A percentile compares a stretch with the other conserved stretches of the same genome.
Evolutionary conservation across 2,888 invertebrate genomes (phyloP).

Genomic region (Deilephila elpenor): DNA sequence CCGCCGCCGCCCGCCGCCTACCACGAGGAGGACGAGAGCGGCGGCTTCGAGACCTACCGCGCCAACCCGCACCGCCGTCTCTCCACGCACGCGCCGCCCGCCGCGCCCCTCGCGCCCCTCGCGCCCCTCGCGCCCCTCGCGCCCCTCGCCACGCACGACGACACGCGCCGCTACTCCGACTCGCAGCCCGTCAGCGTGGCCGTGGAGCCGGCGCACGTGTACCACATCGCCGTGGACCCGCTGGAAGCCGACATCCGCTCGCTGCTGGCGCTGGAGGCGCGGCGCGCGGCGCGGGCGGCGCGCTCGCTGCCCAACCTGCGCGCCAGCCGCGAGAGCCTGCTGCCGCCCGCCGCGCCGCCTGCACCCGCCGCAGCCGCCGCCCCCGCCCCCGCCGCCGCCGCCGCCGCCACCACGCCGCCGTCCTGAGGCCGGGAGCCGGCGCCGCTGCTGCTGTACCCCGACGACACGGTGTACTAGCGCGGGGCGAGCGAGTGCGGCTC

Average conservation of each 20-base stretch:
- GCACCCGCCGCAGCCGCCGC: slow-evolving; percentile 36
- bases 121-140: slow-evolving; percentile 55
- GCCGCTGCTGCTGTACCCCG: slow-evolving; percentile 67
- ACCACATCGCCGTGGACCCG: slow-evolving; percentile 79
- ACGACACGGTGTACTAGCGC: slow-evolving; percentile 74
- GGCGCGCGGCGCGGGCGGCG: slow-evolving; percentile 76
- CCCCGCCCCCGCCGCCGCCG: slow-evolving; percentile 37
- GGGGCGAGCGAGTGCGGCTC: slow-evolving; percentile 36
- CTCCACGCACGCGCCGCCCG: slow-evolving; percentile 55
- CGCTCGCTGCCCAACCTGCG: slow-evolving; percentile 88
- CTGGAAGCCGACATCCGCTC: slow-evolving; percentile 75
- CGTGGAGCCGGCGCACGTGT: slow-evolving; percentile 67
- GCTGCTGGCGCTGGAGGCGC: slow-evolving; percentile 79
- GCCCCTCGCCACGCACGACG: slow-evolving; percentile 43
- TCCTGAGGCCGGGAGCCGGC: slow-evolving; percentile 81
- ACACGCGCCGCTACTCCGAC: slow-evolving; percentile 48
- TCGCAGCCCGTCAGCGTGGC: slow-evolving; percentile 41
- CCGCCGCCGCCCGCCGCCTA: slow-evolving; percentile 63
- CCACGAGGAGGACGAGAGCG: slow-evolving; percentile 82
- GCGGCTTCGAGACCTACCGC: slow-evolving; percentile 79
- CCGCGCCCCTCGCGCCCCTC: slow-evolving; percentile 40
- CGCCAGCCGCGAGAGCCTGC: slow-evolving; percentile 79
- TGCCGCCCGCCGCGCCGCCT: slow-evolving; percentile 41
- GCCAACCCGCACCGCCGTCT: slow-evolving; percentile 72
- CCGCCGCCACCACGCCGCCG: slow-evolving; percentile 37